Base-by-base conservation (phyloP, 2,888 invertebrate genomes). In the Drosophila pegasa region DNA sequence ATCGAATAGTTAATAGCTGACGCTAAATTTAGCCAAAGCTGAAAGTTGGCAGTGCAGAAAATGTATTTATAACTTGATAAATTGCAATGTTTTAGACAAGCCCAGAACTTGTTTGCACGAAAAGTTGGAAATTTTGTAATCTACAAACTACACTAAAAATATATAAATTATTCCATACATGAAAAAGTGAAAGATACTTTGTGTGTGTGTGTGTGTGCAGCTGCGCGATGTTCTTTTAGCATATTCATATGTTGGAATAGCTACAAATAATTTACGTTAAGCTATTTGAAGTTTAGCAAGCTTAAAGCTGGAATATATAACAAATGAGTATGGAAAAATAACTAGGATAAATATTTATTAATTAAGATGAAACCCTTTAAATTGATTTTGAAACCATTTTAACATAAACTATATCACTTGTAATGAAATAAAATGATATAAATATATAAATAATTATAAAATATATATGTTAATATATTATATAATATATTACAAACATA, bases 101-200 rank as follows among this genome's bases (percentile, higher is more conserved):
- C 27, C 27, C 45, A 18, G 3, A 18, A 18, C 27, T 45, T 45
- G 43, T 27, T 45, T 27, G 25, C 16, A 16, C n/a, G 0, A 4
- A 43, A 43, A 43, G 43, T 43, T 43, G 43, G 25, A 43, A 43
- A 43, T n/a, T n/a, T 43, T 43, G n/a, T n/a, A 43, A 43, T 43
- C 25, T 43, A 25, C 27, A 16, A 45, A 45, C 25, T 27, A 10
- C 1, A 10, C n/a, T 10, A 6, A 45, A 45, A 45, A 27, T 45
- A 5, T 25, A 37, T 37, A 8, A 37, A 37, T 16, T 16, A 45
- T 45, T 27, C 29, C 27, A 45, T 27, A 27, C 25, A 27, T 45
- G 43, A 45, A 45, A 27, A 45, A 6, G 4, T 25, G 8, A n/a
- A n/a, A 9, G 2, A 22, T 22, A 8, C 9, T 41, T 25, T 20